Base-by-base conservation (phyloP, 30 jellyfish, hydroid and myxozoan genomes). In the Aurelia coerulea region DNA sequence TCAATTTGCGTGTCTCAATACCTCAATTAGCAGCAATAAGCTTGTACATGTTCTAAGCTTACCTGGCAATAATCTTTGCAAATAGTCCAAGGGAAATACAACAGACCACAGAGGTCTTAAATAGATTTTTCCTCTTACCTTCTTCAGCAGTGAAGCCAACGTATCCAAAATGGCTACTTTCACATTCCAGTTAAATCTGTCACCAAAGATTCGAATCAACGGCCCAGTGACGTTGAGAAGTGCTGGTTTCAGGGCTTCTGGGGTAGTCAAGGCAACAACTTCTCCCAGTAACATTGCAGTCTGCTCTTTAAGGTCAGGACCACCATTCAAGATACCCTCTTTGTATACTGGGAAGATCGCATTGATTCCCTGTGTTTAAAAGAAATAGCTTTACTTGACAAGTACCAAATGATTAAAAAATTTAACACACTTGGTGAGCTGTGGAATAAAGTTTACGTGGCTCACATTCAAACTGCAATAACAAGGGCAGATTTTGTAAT, bases 251-350 rank as follows among this genome's bases (percentile, higher is more conserved):
- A 94, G 74, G 10, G 99, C 99, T 42, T 88, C 99, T 13, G 96
- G 94, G 32, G 97, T 94, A 1, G 99, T 88, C 84, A 94, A 60
- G 37, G 78, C 42, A 35, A 94, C 94, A n/a, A 94, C 92, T 62
- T 94, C 99, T 31, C 99, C 97, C 15, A 94, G 84, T 31, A 88
- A 69, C 23, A 64, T 70, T 14, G 99, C 95, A 18, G 97, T 94
- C 52, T 94, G 99, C 60, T 94, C 99, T 84, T 90, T 84, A 31
- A 94, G 76, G 0, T 94, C 99, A n/a, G 92, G 99, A 67, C 97
- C 84, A 1, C 99, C 97, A 59, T 89, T 88, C 54, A 94, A 63
- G 12, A 94, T 94, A 23, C 99, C 99, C 59, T 94, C 99, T 32
- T 96, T 95, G 85, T 88, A 94, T 35, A 94, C 92, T 39, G 99